Conservation (phyloP, 1,140 invertebrate species). For the Pentalonia nigronervosa region DNA sequence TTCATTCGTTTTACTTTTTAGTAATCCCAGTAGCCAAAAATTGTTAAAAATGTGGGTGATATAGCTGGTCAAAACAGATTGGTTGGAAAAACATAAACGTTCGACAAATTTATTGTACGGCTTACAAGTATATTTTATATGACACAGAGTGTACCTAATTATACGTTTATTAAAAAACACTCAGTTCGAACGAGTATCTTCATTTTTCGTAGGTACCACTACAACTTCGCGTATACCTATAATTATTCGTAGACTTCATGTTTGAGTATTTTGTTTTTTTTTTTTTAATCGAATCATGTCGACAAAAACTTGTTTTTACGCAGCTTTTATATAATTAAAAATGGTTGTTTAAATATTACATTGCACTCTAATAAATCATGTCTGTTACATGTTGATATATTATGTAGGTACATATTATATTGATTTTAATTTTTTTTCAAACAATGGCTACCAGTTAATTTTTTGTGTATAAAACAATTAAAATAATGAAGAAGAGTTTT, state of each 20-base stretch:
- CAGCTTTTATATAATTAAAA: not conserved
- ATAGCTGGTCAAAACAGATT: too few species aligned
- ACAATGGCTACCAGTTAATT: not conserved
- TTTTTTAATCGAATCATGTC: not conserved
- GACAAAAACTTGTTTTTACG: not conserved
- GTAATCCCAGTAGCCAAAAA: too few species aligned
- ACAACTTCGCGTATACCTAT: not conserved
- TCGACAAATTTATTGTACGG: too few species aligned
- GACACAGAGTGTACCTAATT: too few species aligned
- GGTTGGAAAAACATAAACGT: too few species aligned
- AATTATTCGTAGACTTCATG: not conserved
- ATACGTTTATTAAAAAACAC: too few species aligned
- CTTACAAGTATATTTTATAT: too few species aligned
- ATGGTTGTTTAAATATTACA: not conserved
- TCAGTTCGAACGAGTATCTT: too few species aligned
- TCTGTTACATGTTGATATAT: not conserved
- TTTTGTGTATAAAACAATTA: slow-evolving; percentile 31
- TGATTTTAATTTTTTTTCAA: not conserved
- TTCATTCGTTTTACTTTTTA: too few species aligned
- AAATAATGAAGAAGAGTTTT: not conserved
- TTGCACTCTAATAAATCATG: too few species aligned
- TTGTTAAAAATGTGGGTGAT: too few species aligned
- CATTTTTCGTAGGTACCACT: too few species aligned
- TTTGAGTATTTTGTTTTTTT: not conserved
- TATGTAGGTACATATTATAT: not conserved